Evolutionary conservation across 2,888 invertebrate species (phyloP), one percentile per base, ranked within the genome.

Genomic region (Hermaeophaga mercurialis): DNA sequence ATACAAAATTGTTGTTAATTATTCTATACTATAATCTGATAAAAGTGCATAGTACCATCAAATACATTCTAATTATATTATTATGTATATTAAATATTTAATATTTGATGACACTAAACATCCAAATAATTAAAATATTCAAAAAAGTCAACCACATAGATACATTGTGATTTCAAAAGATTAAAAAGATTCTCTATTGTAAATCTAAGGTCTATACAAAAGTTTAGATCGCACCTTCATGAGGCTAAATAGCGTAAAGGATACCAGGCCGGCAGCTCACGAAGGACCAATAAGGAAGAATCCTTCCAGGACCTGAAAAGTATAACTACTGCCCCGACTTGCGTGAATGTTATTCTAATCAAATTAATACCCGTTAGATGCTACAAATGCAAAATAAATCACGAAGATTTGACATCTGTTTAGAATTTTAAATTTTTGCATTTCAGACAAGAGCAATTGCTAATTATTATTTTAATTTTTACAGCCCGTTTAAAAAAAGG

Each of bases 281-380:
- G 71, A 74, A 74, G 71, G 74, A 73, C 75, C 76, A 75, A 70
- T 66, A 69, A 71, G 74, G 71, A 64, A 71, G 73, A 66, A 67
- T 70, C 68, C 73, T 70, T 70, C 70, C 70, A 69, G 71, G 70
- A 77, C 76, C 76, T 78, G 77, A 73, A 78, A 78, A 74, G 71
- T 71, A 74, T 69, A 71, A 75, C 76, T 76, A 75, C 74, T 75
- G 75, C 75, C 76, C 74, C 74, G 75, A 74, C 71, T 72, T 72
- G 69, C 69, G 65, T 69, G 69, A 66, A 67, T 69, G 61, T 64
- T 61, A 62, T 49, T 46, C 52, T 59, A 59, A 63, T 47, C 39
- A 39, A 39, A 39, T 39, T 19, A 39, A 39, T 22, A 19, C 39
- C 39, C 39, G 18, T 11, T 11, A 39, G 11, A 39, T 11, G 47